Evolutionary conservation across 2,797 vertebrate genomes (phyloP), one percentile per base, ranked within the genome.

Genomic region (Anas capensis): DNA sequence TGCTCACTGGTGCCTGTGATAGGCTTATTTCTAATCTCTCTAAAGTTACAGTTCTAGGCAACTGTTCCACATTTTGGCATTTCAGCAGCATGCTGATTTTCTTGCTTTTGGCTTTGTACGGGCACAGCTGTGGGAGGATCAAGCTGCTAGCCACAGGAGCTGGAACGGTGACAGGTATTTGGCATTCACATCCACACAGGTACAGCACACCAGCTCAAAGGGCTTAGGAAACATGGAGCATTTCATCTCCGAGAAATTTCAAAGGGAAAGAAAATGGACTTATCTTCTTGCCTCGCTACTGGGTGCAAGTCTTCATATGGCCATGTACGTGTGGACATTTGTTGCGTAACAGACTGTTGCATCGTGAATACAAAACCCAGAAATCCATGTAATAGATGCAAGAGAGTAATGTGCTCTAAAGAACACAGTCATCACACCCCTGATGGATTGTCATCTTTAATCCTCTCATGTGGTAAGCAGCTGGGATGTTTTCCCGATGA

Each of bases 391-490:
- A 85, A 76, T 24, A 73, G 24, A 83, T 72, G 46, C 54, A 73
- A 16, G 15, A 31, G 33, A 85, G 16, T 18, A 53, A 31, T 38
- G 33, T 76, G 26, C 61, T 86, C 46, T 51, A 36, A 77, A 51
- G 44, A 77, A 51, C 33, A 65, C 1, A 72, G 31, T 36, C 71
- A 66, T 83, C 57, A 68, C 36, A 76, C 3, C 17, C 48, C 66
- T 79, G 42, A 88, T 3, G 77, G 91, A 84, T 20, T 72, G 8
- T 48, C 27, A 34, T 82, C 72, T 93, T 93, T 76, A 81, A 87
- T 75, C 5, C 31, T 62, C 16, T 89, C 94, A 82, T 65, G 69
- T 97, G 92, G 84, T 64, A 65, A 82, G 77, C 83, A 96, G 88
- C 89, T 97, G 91, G 75, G 86, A 57, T 18, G 36, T 76, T 89